phyloP scores from a whole-genome alignment of 2,113 vertebrate genomes.

The Rhabdomys dilectus region DNA sequence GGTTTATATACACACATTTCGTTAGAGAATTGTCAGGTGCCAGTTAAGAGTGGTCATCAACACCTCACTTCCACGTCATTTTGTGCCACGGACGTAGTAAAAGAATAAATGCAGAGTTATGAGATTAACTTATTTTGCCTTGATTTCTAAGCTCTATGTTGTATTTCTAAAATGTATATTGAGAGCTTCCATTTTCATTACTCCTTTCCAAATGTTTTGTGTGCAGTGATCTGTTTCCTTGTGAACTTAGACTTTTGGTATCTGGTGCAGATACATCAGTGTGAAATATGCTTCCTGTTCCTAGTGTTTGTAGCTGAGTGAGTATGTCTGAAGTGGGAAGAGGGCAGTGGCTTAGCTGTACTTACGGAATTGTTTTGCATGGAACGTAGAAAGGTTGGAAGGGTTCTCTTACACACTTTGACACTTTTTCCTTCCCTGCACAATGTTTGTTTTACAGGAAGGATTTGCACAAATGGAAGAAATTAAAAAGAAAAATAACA shows the following conservation, averaged over 20 bases:
- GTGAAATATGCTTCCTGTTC: not conserved
- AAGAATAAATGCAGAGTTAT: not conserved
- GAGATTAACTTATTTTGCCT: not conserved
- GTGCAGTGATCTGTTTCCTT: not conserved
- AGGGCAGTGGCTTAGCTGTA: not conserved
- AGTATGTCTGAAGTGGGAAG: not conserved
- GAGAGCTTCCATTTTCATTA: not conserved
- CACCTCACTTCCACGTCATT: fast-evolving
- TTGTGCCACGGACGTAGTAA: not conserved
- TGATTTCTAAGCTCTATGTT: not conserved
- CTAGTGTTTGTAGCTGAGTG: not conserved
- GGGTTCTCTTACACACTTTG: not conserved
- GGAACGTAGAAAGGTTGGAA: conserved; percentile 31
- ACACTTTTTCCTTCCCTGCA: not conserved
- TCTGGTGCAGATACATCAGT: not conserved
- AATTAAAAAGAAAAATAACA: not conserved
- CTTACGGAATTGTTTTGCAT: conserved; percentile 37
- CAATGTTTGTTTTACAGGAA: conserved; percentile 62
- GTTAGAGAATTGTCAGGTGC: not conserved
- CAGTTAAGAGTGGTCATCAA: not conserved
- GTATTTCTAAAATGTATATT: not conserved
- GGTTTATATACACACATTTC: not conserved
- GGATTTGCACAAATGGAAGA: conserved; percentile 58
- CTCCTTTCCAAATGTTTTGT: not conserved
- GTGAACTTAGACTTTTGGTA: not conserved